Conservation (phyloP, 2,797 vertebrate genomes). For the Erpetoichthys calabaricus region DNA sequence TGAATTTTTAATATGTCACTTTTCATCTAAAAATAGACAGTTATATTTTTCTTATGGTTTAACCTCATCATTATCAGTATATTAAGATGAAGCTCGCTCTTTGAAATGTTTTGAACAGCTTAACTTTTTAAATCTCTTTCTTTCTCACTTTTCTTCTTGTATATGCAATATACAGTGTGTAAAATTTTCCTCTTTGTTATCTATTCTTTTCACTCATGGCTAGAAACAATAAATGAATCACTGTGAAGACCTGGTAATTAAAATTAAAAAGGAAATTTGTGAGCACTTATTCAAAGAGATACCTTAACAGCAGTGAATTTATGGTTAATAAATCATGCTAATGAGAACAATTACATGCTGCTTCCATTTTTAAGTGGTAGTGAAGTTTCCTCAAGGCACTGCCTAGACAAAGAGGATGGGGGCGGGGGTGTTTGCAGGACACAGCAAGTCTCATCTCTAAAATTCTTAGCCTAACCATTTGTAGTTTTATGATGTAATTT, state of each 20-base stretch:
- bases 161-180: slow-evolving; percentile 13
- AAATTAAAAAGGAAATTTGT: slow-evolving; percentile 51
- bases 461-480: slow-evolving; percentile 20
- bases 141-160: slow-evolving; percentile 16
- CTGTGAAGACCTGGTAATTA: slow-evolving; percentile 50
- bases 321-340: slow-evolving; percentile 49
- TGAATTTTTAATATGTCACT: slow-evolving; percentile 51
- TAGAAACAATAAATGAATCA: slow-evolving; percentile 37
- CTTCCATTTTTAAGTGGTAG: slow-evolving; percentile 22
- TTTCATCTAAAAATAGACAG: slow-evolving; percentile 38
- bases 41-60: slow-evolving; percentile 40
- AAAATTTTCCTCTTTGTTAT: slow-evolving; percentile 13
- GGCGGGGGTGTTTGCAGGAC: slow-evolving; percentile 5
- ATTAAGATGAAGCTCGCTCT: too few species aligned
- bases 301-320: slow-evolving; percentile 30
- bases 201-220: slow-evolving; percentile 38
- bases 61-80: too few species aligned
- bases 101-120: too few species aligned
- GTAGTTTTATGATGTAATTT: slow-evolving; percentile 10
- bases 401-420: slow-evolving; percentile 27
- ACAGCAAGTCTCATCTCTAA: slow-evolving; percentile 28
- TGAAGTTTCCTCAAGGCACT: slow-evolving; percentile 15
- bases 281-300: slow-evolving; percentile 31
- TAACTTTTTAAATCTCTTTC: too few species aligned
- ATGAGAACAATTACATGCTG: slow-evolving; percentile 46